Conservation (phyloP, 2,797 vertebrate genomes). For the Molothrus ater region DNA sequence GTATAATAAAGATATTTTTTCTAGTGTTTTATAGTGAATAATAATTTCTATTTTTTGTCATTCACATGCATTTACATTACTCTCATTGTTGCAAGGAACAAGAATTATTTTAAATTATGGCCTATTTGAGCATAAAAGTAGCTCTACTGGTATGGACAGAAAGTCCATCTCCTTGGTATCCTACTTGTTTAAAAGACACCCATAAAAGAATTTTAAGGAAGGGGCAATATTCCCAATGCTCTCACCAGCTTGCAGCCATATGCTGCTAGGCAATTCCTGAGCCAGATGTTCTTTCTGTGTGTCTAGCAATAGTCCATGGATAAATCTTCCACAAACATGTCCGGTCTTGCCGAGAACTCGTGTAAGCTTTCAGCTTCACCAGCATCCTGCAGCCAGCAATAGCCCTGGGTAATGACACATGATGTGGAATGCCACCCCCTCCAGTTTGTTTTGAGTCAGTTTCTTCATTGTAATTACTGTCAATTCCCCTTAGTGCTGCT, state of each 20-base stretch:
- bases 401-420: rapidly evolving
- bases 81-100: neutral
- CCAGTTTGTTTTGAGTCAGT: neutral
- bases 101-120: neutral
- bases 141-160: neutral
- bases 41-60: neutral
- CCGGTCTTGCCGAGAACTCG: neutral
- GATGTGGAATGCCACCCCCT: neutral
- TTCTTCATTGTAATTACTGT: neutral
- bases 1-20: neutral
- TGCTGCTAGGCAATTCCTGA: neutral
- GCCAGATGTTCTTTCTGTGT: neutral
- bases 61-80: neutral
- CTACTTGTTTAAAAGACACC: neutral
- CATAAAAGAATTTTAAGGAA: neutral
- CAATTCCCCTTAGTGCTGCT: neutral
- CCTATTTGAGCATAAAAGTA: neutral
- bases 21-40: neutral
- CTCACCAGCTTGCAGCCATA: neutral
- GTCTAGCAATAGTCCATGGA: neutral
- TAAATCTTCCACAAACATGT: neutral
- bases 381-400: neutral
- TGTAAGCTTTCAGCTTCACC: neutral
- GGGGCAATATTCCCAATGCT: rapidly evolving
- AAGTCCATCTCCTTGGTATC: neutral